These are phyloP conservation scores for Alviniconcha marisindica DNA, from an alignment of 1,140 invertebrate species.

Conservation along the genomic window DNA sequence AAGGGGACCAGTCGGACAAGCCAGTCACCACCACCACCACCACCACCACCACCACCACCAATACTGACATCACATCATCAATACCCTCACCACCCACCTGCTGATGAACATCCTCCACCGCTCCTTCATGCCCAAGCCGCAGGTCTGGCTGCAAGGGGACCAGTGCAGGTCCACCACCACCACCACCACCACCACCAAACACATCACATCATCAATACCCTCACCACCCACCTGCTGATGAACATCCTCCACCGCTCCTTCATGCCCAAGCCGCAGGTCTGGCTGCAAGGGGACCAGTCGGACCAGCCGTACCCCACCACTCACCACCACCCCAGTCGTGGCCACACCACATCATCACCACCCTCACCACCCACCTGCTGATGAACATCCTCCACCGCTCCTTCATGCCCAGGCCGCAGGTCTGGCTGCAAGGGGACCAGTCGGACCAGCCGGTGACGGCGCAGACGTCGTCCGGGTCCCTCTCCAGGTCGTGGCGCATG, in stretches of 20 bases:
- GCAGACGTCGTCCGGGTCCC: conserved; percentile 71
- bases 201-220: conserved; percentile 4
- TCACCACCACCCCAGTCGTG: not conserved
- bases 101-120: conserved; percentile 65
- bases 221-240: conserved; percentile 50
- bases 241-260: conserved; percentile 69
- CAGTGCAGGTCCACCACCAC: conserved; percentile 62
- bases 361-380: conserved; percentile 47
- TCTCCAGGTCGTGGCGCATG: conserved; percentile 57
- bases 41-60: too few relatives aligned
- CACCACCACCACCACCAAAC: too few relatives aligned
- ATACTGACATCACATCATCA: not conserved
- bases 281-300: conserved; percentile 81
- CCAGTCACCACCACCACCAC: conserved; percentile 59
- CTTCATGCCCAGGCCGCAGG: conserved; percentile 77
- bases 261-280: conserved; percentile 78
- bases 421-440: conserved; percentile 81
- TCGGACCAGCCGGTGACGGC: conserved; percentile 78
- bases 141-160: conserved; percentile 81
- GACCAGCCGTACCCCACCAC: conserved; percentile 74
- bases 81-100: too few relatives aligned
- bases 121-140: conserved; percentile 74
- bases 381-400: conserved; percentile 69
- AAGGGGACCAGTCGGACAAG: conserved; percentile 81
- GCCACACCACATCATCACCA: conserved; percentile 50